Percentiles rank a stretch among this genome's conserved stretches.
phyloP scores from a whole-genome alignment of 2,113 vertebrate species.

The Cnemophilus loriae region DNA sequence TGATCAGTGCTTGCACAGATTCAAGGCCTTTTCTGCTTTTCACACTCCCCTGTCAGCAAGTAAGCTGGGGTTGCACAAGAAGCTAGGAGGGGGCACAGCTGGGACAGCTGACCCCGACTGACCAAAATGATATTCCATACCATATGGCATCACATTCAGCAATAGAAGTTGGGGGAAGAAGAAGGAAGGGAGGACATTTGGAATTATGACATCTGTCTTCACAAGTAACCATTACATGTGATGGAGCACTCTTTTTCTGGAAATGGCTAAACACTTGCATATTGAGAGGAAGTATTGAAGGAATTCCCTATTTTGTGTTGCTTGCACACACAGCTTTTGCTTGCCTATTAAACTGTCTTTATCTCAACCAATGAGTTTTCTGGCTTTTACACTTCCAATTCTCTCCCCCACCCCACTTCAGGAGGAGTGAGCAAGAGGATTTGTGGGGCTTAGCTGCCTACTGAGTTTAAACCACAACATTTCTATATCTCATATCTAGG shows the following conservation, averaged over 20 bases:
- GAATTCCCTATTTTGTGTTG: neutral
- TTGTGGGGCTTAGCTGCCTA: neutral
- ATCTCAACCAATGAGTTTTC: neutral
- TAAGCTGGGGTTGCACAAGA: no score
- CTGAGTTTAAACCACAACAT: neutral
- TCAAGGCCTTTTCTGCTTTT: no score
- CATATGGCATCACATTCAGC: neutral
- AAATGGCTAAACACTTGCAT: neutral
- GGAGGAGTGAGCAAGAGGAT: neutral
- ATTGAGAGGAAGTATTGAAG: neutral
- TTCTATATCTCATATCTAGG: neutral
- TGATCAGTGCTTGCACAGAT: no score
- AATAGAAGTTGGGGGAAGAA: neutral
- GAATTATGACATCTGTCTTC: neutral
- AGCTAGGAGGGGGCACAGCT: no score
- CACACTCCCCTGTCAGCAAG: no score
- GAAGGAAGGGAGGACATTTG: neutral
- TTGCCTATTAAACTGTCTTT: neutral
- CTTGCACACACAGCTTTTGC: neutral
- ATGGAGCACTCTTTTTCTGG: neutral
- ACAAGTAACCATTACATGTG: neutral
- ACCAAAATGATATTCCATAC: neutral
- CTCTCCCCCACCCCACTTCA: neutral
- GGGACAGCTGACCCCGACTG: neutral
- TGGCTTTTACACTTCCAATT: neutral